Conservation (phyloP, 2,888 invertebrate genomes). For the Phania funesta region DNA sequence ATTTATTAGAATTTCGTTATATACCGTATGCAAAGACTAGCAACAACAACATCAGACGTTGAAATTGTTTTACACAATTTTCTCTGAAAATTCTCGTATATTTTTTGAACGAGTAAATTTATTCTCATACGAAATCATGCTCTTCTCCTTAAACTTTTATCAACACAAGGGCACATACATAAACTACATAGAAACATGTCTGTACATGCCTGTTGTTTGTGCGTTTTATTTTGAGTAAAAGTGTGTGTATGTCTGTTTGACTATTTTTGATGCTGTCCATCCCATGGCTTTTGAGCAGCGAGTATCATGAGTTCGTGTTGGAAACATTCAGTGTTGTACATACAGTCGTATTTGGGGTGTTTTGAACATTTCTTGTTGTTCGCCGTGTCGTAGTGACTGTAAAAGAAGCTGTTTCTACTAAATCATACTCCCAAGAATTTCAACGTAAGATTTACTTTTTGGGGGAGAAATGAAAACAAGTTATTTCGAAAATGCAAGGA, state of each 20-base stretch:
- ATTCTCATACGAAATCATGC: slow-evolving; percentile 19
- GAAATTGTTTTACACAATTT: slow-evolving; percentile 42
- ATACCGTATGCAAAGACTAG: background rate
- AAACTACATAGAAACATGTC: background rate
- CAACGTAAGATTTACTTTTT: slow-evolving; percentile 29
- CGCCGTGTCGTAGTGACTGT: slow-evolving; percentile 17
- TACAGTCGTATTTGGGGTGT: slow-evolving; percentile 48
- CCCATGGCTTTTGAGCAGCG: slow-evolving; percentile 19
- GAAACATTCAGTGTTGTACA: slow-evolving; percentile 22
- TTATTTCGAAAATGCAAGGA: slow-evolving; percentile 1
- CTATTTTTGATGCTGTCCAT: slow-evolving; percentile 21
- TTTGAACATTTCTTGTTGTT: slow-evolving; percentile 42
- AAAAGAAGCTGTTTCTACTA: slow-evolving; percentile 52
- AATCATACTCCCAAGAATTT: slow-evolving; percentile 61
- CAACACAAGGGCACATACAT: background rate
- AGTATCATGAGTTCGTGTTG: background rate
- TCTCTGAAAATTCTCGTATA: slow-evolving; percentile 44
- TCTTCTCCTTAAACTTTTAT: slow-evolving; percentile 37
- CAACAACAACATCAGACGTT: slow-evolving; percentile 6
- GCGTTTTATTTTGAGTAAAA: slow-evolving; percentile 31
- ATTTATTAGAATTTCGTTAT: slow-evolving; percentile 74
- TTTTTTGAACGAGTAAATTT: slow-evolving; percentile 17
- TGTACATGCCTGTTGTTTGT: background rate
- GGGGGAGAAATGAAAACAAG: slow-evolving; percentile 4
- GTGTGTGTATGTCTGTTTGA: no score